phyloP scores from a whole-genome alignment of 2,797 vertebrate genomes.

The Kryptopterus vitreolus region DNA sequence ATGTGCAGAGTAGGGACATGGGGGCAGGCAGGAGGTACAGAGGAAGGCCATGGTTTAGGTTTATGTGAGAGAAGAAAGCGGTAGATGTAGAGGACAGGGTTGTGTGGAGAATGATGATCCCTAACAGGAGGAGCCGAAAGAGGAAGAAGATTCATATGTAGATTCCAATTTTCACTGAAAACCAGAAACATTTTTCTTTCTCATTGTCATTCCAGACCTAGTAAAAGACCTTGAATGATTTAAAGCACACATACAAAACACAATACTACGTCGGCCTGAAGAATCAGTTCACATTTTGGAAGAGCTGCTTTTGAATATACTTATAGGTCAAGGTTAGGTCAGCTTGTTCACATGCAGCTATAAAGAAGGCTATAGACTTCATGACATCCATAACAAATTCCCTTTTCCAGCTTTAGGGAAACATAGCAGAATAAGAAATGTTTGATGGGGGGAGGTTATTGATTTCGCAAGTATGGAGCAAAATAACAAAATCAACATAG shows the following conservation, averaged over 20 bases:
- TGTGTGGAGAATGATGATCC: too few species aligned
- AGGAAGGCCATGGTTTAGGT: too few species aligned
- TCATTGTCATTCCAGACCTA: constrained; percentile 5
- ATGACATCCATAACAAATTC: constrained; percentile 39
- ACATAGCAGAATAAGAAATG: not conserved
- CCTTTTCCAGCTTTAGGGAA: constrained; percentile 2
- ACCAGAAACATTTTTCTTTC: constrained; percentile 45
- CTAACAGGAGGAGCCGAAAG: too few species aligned
- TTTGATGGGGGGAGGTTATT: not conserved
- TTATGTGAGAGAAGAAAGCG: too few species aligned
- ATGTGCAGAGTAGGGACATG: too few species aligned
- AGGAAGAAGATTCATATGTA: constrained; percentile 35
- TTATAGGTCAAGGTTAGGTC: constrained; percentile 28
- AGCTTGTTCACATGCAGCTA: constrained; percentile 34
- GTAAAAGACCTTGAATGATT: constrained; percentile 19
- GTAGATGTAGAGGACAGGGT: too few species aligned
- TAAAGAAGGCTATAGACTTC: constrained; percentile 19
- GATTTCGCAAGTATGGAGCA: not conserved
- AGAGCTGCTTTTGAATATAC: constrained; percentile 34
- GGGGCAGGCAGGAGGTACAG: too few species aligned
- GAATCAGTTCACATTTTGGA: not conserved
- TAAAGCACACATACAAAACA: not conserved
- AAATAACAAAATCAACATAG: not conserved
- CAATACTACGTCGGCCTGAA: not conserved
- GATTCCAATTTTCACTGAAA: constrained; percentile 12